Base-by-base conservation (phyloP, 2,113 vertebrate genomes). In the Chionomys nivalis region DNA sequence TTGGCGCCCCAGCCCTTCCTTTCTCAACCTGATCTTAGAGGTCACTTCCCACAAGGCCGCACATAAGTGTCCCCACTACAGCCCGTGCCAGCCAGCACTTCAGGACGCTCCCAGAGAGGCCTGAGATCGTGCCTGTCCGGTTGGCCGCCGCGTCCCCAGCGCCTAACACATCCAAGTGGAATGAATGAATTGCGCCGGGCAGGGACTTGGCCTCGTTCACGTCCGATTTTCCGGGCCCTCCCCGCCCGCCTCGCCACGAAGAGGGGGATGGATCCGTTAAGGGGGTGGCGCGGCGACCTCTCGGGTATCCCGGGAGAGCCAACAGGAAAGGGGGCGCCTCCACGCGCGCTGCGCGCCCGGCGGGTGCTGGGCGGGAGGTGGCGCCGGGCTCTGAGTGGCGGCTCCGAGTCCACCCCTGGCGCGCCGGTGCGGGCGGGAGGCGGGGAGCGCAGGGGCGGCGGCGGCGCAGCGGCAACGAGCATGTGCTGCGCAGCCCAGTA, bases 401-500 rank as follows among this genome's bases (percentile, higher is more conserved):
- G 98, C 96, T 97, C 93, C 82, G 93, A 95, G 97, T 63, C 96
- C 97, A 94, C 94, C 97, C 97, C 96, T 73, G 93, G 91, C 95
- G 86, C 93, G 97, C 96, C 92, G 97, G 98, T 97, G 96, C 97
- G 97, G 89, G 98, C 96, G 94, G 96, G 88, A 79, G 96, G 93
- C 90, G 95, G 96, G 95, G 94, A 91, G 95, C 92, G 96, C 95
- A 94, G 98, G 98, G 98, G 88, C 98, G 97, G 97, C 93, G 94
- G 98, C 91, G 87, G 78, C 96, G 94, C 96, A 94, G 97, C 98
- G 95, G 97, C 98, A 95, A 97, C 97, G 98, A 98, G 97, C 97
- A 97, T 97, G 98, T 98, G 98, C 96, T 97, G 98, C 97, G 98
- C 98, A 98, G 98, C 98, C 98, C 98, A 98, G 98, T 99, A 98